A percentile compares a stretch with the other conserved stretches of the same genome.
phyloP scores from a whole-genome alignment of 35 echinoderm and acorn worm species.

The Chiridota heheva region DNA sequence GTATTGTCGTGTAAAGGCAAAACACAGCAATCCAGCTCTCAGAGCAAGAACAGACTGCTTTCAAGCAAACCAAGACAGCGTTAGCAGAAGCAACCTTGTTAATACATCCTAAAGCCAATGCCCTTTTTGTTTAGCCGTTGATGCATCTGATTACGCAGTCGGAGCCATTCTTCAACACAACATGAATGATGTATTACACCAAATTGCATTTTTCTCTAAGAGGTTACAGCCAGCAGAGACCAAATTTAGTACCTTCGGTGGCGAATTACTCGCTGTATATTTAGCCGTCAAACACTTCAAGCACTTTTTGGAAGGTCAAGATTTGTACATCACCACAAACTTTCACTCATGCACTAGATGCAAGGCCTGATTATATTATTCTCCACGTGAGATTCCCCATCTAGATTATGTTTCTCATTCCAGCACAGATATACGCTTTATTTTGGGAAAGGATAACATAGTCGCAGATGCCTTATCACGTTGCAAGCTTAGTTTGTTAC shows the following conservation, averaged over 20 bases:
- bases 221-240: slow-evolving; percentile 25
- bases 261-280: slow-evolving; percentile 47
- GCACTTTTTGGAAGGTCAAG: slow-evolving; percentile 36
- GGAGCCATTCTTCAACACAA: slow-evolving; percentile 55
- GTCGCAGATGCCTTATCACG: slow-evolving; percentile 57
- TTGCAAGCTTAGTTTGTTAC: slow-evolving; percentile 1
- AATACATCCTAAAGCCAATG: slow-evolving; percentile 10
- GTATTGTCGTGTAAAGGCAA: too few relatives aligned
- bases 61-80: neutral
- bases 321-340: slow-evolving; percentile 61
- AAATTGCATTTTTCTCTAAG: slow-evolving; percentile 36
- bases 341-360: slow-evolving; percentile 26
- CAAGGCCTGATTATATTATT: slow-evolving; percentile 43
- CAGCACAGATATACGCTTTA: slow-evolving; percentile 65
- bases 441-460: slow-evolving; percentile 39
- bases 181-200: slow-evolving; percentile 7
- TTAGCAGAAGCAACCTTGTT: slow-evolving; percentile 44
- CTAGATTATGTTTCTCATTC: slow-evolving; percentile 61
- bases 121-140: slow-evolving; percentile 22
- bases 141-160: slow-evolving; percentile 46
- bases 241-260: slow-evolving; percentile 40
- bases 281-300: slow-evolving; percentile 47
- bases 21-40: neutral
- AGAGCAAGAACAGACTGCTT: neutral
- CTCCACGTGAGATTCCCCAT: slow-evolving; percentile 57